A percentile compares a stretch with the other conserved stretches of the same genome.
Evolutionary conservation across 2,113 vertebrate genomes (phyloP).

Genomic region (Donacobius atricapilla): DNA sequence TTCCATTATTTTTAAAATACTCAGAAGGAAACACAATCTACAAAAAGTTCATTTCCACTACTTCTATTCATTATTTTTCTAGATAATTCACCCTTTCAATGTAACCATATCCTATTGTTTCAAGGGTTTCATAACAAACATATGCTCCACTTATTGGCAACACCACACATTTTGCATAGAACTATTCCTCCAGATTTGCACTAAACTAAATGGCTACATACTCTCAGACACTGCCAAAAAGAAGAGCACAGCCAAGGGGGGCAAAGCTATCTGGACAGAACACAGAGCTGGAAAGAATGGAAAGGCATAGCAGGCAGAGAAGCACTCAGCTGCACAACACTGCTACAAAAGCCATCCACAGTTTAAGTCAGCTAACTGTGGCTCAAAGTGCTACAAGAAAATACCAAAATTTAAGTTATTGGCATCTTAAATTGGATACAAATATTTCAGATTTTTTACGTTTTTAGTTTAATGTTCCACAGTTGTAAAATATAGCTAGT

Average conservation of each 20-base stretch:
- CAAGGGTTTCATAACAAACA: not conserved
- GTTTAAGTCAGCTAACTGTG: not conserved
- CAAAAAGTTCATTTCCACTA: not conserved
- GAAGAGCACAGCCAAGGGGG: not conserved
- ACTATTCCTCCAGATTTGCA: not conserved
- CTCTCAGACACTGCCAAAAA: not conserved
- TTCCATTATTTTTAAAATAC: not conserved
- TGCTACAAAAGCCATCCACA: not conserved
- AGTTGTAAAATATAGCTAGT: not conserved
- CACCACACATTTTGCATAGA: rapidly evolving
- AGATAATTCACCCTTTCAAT: not conserved
- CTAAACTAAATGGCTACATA: rapidly evolving
- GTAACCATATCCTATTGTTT: not conserved
- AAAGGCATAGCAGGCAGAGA: not conserved
- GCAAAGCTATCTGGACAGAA: not conserved
- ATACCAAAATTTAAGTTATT: not conserved
- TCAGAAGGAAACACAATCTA: not conserved
- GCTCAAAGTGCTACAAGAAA: not conserved
- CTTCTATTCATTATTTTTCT: not conserved
- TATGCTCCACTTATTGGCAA: not conserved
- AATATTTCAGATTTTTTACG: not conserved
- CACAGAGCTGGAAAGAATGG: rapidly evolving
- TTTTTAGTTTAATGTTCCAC: not conserved
- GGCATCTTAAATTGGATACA: not conserved
- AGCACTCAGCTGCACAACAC: rapidly evolving